phyloP scores from a whole-genome alignment of 2,888 invertebrate genomes.

The Amphiduros pacificus region DNA sequence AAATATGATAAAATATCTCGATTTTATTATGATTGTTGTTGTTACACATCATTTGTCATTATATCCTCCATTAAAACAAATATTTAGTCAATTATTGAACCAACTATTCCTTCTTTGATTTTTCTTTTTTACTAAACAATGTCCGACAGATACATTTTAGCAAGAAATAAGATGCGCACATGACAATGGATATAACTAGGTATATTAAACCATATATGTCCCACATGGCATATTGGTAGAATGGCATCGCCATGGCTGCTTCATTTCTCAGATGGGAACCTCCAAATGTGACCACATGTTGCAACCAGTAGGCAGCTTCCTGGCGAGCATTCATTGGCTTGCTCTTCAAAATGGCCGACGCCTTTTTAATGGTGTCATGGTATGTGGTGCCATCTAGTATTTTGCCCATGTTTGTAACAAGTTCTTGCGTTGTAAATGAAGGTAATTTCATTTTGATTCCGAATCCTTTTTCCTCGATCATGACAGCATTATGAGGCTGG shows the following conservation, averaged over 20 bases:
- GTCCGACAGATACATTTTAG: too few relatives aligned
- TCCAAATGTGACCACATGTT: slow-evolving; percentile 40
- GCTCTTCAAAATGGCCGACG: slow-evolving; percentile 29
- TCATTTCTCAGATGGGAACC: slow-evolving; percentile 34
- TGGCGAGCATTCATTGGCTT: slow-evolving; percentile 27
- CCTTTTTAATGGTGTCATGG: slow-evolving; percentile 23
- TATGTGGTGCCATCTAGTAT: slow-evolving; percentile 26
- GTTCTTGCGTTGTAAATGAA: slow-evolving; percentile 22
- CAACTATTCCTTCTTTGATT: too few relatives aligned
- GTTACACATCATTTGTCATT: too few relatives aligned
- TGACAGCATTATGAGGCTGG: slow-evolving; percentile 32
- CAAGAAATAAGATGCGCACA: too few relatives aligned
- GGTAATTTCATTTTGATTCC: slow-evolving; percentile 1
- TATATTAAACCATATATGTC: too few relatives aligned
- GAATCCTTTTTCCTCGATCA: slow-evolving; percentile 28
- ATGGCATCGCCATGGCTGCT: slow-evolving; percentile 32
- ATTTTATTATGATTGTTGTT: too few relatives aligned
- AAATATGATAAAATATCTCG: too few relatives aligned
- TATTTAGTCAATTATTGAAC: too few relatives aligned
- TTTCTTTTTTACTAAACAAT: too few relatives aligned
- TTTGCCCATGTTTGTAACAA: slow-evolving; percentile 24
- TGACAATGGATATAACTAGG: too few relatives aligned
- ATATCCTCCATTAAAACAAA: too few relatives aligned
- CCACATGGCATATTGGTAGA: slow-evolving; percentile 35
- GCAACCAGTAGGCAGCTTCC: slow-evolving; percentile 39